Conservation (phyloP, 2,888 invertebrate genomes). For the Drosophila paucipuncta region DNA sequence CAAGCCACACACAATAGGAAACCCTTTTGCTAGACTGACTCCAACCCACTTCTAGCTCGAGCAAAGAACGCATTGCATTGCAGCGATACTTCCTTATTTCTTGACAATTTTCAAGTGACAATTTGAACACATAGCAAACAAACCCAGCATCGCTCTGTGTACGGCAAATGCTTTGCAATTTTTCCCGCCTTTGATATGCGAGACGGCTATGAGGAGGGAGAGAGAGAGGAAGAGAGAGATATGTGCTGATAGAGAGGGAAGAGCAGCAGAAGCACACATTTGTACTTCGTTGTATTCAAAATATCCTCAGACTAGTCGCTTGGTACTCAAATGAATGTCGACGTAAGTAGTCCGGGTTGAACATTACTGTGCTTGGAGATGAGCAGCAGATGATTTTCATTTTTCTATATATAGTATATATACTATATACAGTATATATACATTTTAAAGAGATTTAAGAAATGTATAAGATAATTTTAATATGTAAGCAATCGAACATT, state of each 20-base stretch:
- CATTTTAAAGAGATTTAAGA: not conserved
- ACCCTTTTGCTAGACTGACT: slow-evolving; percentile 4
- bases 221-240: not conserved
- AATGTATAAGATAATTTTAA: not conserved
- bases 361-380: slow-evolving; percentile 22
- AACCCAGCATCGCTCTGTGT: slow-evolving; percentile 22
- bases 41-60: not conserved
- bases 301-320: slow-evolving; percentile 65
- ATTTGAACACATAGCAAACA: slow-evolving; percentile 65
- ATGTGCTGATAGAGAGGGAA: not conserved
- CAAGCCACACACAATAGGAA: slow-evolving; percentile 14
- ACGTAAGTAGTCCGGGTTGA: slow-evolving; percentile 45
- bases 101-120: slow-evolving; percentile 75
- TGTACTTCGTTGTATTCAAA: slow-evolving; percentile 60
- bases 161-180: slow-evolving; percentile 54
- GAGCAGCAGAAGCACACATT: slow-evolving; percentile 46
- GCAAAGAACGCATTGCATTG: slow-evolving; percentile 12
- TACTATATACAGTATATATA: not conserved
- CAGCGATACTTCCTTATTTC: slow-evolving; percentile 51
- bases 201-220: slow-evolving; percentile 2
- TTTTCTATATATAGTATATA: not conserved
- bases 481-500: not conserved
- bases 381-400: slow-evolving; percentile 9
- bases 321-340: slow-evolving; percentile 70
- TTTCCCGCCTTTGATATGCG: slow-evolving; percentile 55